Evolutionary conservation across 2,797 vertebrate species (phyloP).

Genomic region (Cyprinella venusta): DNA sequence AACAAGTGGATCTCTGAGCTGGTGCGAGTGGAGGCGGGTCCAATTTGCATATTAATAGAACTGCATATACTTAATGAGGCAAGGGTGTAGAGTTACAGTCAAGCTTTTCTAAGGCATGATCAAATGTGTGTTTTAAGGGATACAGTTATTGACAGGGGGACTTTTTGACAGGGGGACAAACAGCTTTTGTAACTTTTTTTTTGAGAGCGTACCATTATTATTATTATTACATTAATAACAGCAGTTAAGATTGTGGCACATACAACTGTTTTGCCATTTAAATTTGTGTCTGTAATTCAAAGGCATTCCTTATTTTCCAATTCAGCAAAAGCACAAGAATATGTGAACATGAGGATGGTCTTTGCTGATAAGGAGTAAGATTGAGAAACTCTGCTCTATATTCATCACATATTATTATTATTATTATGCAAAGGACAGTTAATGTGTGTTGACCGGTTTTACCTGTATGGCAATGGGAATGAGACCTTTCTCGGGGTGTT

Average conservation of each 20-base stretch:
- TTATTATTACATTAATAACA: neutral
- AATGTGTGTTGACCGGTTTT: neutral
- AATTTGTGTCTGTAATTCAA: no score
- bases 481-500: conserved; percentile 75
- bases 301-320: neutral
- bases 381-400: neutral
- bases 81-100: no score
- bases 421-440: neutral
- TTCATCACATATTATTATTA: neutral
- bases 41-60: no score
- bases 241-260: neutral
- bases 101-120: no score
- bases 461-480: conserved; percentile 85
- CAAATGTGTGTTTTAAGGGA: no score
- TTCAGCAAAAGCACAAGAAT: neutral
- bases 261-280: neutral
- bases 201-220: neutral
- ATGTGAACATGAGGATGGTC: neutral
- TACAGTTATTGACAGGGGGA: no score
- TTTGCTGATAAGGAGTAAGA: neutral
- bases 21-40: no score
- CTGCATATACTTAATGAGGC: no score
- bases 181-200: neutral
- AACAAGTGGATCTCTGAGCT: no score
- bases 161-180: no score